A percentile compares a stretch with the other conserved stretches of the same genome.
Evolutionary conservation across 2,797 vertebrate genomes (phyloP).

Genomic region (Tarsius wallacei): DNA sequence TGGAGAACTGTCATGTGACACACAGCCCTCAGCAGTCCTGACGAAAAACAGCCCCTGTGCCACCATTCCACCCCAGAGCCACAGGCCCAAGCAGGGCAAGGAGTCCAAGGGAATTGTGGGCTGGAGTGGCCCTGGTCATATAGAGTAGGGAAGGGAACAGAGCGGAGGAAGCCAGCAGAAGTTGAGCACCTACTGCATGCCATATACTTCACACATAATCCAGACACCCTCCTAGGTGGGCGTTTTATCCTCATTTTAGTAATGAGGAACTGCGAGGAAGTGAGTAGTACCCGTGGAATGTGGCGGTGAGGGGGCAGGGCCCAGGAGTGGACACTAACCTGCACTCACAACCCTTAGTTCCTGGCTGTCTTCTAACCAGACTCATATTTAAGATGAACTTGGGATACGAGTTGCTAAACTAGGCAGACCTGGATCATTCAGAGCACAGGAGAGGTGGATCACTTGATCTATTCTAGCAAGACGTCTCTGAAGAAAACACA

Average conservation of each 20-base stretch:
- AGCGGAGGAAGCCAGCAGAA: background rate
- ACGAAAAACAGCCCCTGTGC: background rate
- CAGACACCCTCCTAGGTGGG: accelerated
- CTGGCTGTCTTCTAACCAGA: too few relatives aligned
- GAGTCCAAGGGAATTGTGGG: accelerated
- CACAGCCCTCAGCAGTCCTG: too few relatives aligned
- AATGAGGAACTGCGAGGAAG: background rate
- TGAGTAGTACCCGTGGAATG: too few relatives aligned
- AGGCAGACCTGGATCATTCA: too few relatives aligned
- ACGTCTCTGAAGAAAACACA: background rate
- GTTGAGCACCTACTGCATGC: background rate
- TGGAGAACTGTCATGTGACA: too few relatives aligned
- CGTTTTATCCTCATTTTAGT: accelerated
- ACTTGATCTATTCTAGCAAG: background rate
- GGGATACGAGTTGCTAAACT: background rate
- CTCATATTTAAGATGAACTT: accelerated
- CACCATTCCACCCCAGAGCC: background rate
- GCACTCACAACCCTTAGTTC: too few relatives aligned
- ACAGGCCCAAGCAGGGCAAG: background rate
- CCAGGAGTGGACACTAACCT: too few relatives aligned
- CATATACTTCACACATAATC: accelerated
- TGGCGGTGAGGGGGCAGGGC: too few relatives aligned
- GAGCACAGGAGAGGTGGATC: background rate
- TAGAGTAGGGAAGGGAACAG: background rate
- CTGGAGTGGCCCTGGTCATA: background rate